These are phyloP conservation scores for Lemur catta DNA, from an alignment of 2,797 vertebrate species.

Conservation along the genomic window DNA sequence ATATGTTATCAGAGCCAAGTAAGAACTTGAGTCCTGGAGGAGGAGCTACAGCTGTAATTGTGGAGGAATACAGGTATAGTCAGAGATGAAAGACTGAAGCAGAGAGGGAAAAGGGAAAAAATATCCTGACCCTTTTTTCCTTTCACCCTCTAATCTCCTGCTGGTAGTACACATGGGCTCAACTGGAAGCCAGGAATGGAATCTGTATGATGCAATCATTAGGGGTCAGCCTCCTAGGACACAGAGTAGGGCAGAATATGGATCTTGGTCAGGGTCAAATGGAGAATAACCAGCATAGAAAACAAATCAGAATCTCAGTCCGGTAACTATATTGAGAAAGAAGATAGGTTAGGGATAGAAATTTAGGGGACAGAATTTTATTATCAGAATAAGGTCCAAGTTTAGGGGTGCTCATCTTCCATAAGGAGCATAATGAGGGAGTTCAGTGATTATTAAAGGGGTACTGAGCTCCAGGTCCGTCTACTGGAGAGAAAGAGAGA, in stretches of 20 bases:
- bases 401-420: not conserved
- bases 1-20: not conserved
- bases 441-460: not conserved
- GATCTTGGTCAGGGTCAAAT: not conserved
- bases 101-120: not conserved
- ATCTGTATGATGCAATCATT: not conserved
- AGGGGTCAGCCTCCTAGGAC: not conserved
- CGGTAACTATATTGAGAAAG: not conserved
- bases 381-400: not conserved
- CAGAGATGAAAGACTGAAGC: not conserved
- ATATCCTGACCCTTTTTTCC: not conserved
- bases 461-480: not conserved
- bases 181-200: not conserved
- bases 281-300: not conserved
- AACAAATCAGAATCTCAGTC: not conserved
- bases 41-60: not conserved
- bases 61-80: not conserved
- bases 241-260: not conserved
- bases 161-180: not conserved
- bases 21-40: not conserved
- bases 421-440: not conserved
- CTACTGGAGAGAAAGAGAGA: not conserved
- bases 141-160: not conserved
- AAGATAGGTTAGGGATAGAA: not conserved
- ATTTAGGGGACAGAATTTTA: not conserved